Evolutionary conservation across 1,140 invertebrate species (phyloP).

Genomic region (Drosophila eugracilis): DNA sequence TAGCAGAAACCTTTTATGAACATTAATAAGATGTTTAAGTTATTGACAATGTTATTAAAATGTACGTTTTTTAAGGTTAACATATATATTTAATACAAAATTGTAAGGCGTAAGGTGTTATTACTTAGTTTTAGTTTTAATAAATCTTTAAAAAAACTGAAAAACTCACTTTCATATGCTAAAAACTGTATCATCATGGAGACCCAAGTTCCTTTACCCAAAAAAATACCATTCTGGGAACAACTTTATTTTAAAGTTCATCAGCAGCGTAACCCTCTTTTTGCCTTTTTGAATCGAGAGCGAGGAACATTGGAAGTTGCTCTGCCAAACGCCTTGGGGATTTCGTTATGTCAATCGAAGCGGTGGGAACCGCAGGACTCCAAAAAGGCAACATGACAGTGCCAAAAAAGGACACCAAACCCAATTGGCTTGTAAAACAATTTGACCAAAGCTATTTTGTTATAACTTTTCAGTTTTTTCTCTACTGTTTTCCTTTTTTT

Average conservation of each 20-base stretch:
- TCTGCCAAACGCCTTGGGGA: slow-evolving; percentile 27
- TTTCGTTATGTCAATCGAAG: slow-evolving; percentile 34
- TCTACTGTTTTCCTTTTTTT: not conserved
- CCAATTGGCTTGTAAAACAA: slow-evolving; percentile 70
- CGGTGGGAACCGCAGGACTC: slow-evolving; percentile 10
- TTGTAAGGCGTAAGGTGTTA: too few relatives aligned
- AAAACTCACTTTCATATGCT: too few relatives aligned
- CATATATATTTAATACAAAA: too few relatives aligned
- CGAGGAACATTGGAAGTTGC: slow-evolving; percentile 16
- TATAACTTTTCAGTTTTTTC: slow-evolving; percentile 60
- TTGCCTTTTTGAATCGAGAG: slow-evolving; percentile 6
- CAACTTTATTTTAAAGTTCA: slow-evolving; percentile 25
- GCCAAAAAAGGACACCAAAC: slow-evolving; percentile 48
- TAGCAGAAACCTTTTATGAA: not conserved
- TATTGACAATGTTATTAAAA: too few relatives aligned
- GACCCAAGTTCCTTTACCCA: not conserved
- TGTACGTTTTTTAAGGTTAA: too few relatives aligned
- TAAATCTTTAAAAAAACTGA: too few relatives aligned
- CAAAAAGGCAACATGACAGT: slow-evolving; percentile 13
- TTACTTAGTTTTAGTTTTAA: too few relatives aligned
- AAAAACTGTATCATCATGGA: too few relatives aligned
- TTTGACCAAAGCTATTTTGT: slow-evolving; percentile 71
- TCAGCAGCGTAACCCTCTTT: slow-evolving; percentile 9
- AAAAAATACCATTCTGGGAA: not conserved
- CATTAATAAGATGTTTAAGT: too few relatives aligned